Evolutionary conservation across 2,888 invertebrate genomes (phyloP).

Genomic region (Amphipoea oculea): DNA sequence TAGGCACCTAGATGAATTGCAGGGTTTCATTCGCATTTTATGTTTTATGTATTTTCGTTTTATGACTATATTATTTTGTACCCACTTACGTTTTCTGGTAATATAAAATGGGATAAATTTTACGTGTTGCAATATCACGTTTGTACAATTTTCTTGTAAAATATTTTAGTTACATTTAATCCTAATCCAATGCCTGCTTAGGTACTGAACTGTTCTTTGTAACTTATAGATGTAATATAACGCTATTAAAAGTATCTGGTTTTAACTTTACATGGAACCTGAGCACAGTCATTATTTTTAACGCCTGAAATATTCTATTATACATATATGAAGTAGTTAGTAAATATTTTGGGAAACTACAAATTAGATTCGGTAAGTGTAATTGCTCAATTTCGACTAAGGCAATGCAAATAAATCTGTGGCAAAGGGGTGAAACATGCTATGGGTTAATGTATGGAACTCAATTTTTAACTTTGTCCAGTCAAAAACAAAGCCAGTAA

Average conservation of each 20-base stretch:
- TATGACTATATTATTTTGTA: constrained; percentile 36
- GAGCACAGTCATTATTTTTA: too few relatives aligned
- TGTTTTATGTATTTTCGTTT: constrained; percentile 23
- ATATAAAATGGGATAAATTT: constrained; percentile 15
- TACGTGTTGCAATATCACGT: constrained; percentile 9
- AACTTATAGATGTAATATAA: neutral
- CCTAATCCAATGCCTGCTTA: neutral
- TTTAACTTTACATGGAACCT: neutral
- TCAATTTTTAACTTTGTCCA: neutral
- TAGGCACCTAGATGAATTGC: neutral
- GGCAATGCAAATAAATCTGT: neutral
- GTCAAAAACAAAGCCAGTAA: neutral
- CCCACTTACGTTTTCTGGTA: constrained; percentile 7
- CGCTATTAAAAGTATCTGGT: neutral
- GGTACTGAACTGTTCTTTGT: neutral
- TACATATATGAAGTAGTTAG: neutral
- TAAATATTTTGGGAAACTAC: neutral
- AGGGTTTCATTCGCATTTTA: constrained; percentile 1
- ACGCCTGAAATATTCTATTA: neutral
- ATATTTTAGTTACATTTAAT: neutral
- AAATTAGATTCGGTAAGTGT: neutral
- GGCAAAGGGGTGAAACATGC: neutral
- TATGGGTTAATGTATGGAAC: neutral
- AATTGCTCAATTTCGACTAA: neutral
- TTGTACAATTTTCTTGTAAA: neutral